Conservation (phyloP, 2,888 invertebrate genomes). For the Leucania comma region DNA sequence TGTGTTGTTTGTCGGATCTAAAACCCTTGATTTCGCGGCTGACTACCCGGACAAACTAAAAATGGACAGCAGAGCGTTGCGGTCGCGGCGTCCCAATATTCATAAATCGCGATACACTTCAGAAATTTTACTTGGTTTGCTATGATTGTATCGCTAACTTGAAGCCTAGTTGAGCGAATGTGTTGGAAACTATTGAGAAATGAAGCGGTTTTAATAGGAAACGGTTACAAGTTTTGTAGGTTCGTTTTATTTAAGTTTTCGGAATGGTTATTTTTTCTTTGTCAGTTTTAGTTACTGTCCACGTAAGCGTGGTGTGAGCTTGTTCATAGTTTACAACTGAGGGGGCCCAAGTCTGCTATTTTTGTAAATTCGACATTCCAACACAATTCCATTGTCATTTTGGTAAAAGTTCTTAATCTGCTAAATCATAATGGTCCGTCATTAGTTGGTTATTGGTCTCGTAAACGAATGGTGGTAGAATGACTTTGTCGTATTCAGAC, state of each 20-base stretch:
- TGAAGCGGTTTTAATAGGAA: slow-evolving; percentile 7
- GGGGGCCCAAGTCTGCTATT: no score
- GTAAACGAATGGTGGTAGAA: no score
- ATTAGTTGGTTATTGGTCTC: no score
- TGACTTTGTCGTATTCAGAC: no score
- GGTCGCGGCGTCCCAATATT: slow-evolving; percentile 68
- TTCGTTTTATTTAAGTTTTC: not conserved
- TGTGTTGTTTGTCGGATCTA: slow-evolving; percentile 38
- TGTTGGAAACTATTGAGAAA: slow-evolving; percentile 28
- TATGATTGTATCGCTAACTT: slow-evolving; percentile 39
- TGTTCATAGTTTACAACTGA: no score
- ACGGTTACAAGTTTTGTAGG: not conserved
- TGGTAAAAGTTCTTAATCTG: no score
- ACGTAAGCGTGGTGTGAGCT: no score
- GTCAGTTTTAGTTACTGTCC: no score
- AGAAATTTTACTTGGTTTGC: slow-evolving; percentile 60
- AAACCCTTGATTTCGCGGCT: slow-evolving; percentile 73
- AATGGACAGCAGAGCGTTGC: slow-evolving; percentile 67
- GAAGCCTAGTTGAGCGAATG: slow-evolving; percentile 16
- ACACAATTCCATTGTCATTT: no score
- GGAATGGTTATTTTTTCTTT: not conserved
- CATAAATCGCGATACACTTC: slow-evolving; percentile 66
- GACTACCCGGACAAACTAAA: slow-evolving; percentile 68
- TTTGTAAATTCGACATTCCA: no score
- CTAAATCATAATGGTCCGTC: no score